Percentiles rank a stretch among this genome's conserved stretches.
Evolutionary conservation across 2,113 vertebrate genomes (phyloP).

Genomic region (Dicrurus megarhynchus): DNA sequence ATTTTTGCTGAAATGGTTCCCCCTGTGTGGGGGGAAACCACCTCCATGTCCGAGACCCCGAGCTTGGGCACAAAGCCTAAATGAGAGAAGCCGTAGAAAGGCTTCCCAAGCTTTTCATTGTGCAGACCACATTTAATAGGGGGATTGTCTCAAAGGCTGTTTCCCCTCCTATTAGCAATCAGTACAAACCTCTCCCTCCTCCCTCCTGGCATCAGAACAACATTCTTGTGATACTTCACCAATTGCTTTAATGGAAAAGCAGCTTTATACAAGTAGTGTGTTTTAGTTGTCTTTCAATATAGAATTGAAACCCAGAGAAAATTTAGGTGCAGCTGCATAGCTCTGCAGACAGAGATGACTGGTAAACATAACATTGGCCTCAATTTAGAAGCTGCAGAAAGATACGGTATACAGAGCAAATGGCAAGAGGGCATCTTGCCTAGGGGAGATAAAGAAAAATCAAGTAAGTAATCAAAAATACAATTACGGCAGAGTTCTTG

Average conservation of each 20-base stretch:
- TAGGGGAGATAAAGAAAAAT: background rate
- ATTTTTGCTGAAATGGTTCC: background rate
- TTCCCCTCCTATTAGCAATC: slow-evolving; percentile 10
- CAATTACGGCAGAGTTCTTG: background rate
- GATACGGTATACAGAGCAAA: background rate
- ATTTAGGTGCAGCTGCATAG: background rate
- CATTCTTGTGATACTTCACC: slow-evolving; percentile 54
- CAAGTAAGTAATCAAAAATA: background rate
- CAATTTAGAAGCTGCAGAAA: background rate
- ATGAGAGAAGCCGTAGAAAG: background rate
- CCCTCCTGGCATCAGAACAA: background rate
- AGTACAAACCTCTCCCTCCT: background rate
- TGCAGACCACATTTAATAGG: slow-evolving; percentile 21
- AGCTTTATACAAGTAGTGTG: background rate
- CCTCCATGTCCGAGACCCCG: background rate
- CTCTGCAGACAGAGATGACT: background rate
- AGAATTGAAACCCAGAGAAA: background rate
- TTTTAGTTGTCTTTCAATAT: background rate
- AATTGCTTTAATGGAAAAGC: slow-evolving; percentile 25
- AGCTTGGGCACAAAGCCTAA: slow-evolving; percentile 13
- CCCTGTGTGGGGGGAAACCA: background rate
- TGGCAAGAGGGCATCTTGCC: background rate
- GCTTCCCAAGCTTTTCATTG: slow-evolving; percentile 30
- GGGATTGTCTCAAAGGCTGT: slow-evolving; percentile 9
- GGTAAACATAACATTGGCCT: background rate